Base-by-base conservation (phyloP, 1,140 invertebrate species). In the Zaprionus inermis region DNA sequence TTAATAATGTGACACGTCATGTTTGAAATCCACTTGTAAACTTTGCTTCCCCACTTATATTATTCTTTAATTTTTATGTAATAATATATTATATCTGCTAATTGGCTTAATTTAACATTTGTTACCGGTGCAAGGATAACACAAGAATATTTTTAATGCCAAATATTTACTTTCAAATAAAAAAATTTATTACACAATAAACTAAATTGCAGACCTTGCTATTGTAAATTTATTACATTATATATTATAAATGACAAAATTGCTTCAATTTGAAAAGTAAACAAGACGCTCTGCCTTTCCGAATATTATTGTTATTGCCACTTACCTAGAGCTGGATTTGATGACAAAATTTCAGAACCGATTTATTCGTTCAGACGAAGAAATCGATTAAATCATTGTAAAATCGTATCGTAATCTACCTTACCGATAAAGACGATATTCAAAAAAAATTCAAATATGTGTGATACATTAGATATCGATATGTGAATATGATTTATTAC, bases 291-390 rank as follows among this genome's bases (percentile, higher is more conserved):
- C n/a, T 44, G 7, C 16, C n/a, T 28, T 18, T 5, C 24, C 11
- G 9, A 44, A 28, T 16, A 59, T 59, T 59, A 22, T 59, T 59
- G 38, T 30, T 59, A 16, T 59, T 22, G 12, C 44, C 18, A 30
- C 52, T 16, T 44, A 28, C 24, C 24, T 28, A 28, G 24, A 28
- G 5, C 24, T 28, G 24, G 24, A 28, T 28, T 28, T 28, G 24
- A 28, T 28, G 24, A 28, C 24, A 28, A 28, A 5, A 5, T 5
- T 28, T 28, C 24, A 28, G 24, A n/a, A n/a, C n/a, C n/a, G n/a
- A n/a, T n/a, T n/a, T n/a, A n/a, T n/a, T n/a, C n/a, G n/a, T n/a
- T n/a, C n/a, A n/a, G n/a, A n/a, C n/a, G n/a, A 2, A 28, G 24
- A 28, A 24, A 28, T 28, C 24, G 24, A 28, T 28, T 28, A 4